phyloP scores from a whole-genome alignment of 2,113 vertebrate genomes.

The Maccullochella peelii region DNA sequence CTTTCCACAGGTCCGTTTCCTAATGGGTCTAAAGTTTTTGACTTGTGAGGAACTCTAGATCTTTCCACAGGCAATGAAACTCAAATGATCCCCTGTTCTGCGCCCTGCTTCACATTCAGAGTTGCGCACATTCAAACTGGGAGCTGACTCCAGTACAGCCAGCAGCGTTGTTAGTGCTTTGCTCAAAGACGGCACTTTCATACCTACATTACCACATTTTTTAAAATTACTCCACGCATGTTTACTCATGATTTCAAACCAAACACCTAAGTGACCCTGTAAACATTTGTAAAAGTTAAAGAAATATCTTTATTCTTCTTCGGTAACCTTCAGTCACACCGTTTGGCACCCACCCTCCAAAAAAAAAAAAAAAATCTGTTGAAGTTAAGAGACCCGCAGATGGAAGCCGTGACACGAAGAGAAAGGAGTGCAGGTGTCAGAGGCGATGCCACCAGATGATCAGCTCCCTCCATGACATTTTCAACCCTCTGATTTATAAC shows the following conservation, averaged over 20 bases:
- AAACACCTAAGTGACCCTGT: conserved; percentile 32
- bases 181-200: background rate
- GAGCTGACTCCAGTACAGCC: background rate
- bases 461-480: conserved; percentile 66
- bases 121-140: background rate
- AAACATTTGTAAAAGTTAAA: conserved; percentile 29
- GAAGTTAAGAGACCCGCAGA: conserved; percentile 56
- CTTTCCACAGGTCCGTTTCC: background rate
- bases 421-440: conserved; percentile 70
- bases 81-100: background rate
- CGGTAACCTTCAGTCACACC: background rate
- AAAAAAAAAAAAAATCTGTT: conserved; percentile 16
- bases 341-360: background rate
- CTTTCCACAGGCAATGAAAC: background rate
- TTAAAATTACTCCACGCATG: background rate
- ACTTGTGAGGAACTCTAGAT: background rate
- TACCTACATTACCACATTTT: background rate
- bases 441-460: conserved; percentile 66
- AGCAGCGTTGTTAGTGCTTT: background rate
- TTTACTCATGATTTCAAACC: background rate
- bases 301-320: background rate
- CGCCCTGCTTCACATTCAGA: background rate
- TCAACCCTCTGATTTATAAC: conserved; percentile 53
- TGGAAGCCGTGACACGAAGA: conserved; percentile 45
- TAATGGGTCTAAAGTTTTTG: background rate